Evolutionary conservation across 2,113 vertebrate genomes (phyloP).

Genomic region (Drymodes brunneopygia): DNA sequence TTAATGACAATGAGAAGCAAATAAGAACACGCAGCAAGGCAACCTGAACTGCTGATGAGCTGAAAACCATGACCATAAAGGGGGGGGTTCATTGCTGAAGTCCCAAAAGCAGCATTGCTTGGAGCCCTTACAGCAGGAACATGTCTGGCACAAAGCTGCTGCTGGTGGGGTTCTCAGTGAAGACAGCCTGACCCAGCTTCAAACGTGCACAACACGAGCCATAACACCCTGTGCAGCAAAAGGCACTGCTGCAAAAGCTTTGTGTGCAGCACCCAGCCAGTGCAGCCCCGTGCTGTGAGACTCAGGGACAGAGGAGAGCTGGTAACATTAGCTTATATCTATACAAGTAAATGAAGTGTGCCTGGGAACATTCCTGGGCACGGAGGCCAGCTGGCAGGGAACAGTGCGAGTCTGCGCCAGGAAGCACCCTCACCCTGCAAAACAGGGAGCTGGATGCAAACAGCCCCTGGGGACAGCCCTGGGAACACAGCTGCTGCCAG

Average conservation of each 20-base stretch:
- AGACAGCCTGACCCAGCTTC: neutral
- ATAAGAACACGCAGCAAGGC: neutral
- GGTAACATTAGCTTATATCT: neutral
- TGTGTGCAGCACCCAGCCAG: neutral
- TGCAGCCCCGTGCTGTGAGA: neutral
- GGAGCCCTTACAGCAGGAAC: neutral
- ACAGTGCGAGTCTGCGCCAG: neutral
- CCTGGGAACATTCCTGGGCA: constrained; percentile 54
- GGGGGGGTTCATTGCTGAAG: neutral
- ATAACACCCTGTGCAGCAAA: neutral
- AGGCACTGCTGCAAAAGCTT: neutral
- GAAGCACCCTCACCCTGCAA: constrained; percentile 21
- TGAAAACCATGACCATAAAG: neutral
- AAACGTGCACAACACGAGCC: accelerated
- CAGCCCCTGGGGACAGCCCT: neutral
- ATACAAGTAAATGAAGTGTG: constrained; percentile 18
- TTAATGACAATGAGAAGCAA: neutral
- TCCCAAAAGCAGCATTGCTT: neutral
- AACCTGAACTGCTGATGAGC: neutral
- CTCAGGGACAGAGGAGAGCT: neutral
- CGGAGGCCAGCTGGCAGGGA: constrained; percentile 16
- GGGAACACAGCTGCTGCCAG: neutral
- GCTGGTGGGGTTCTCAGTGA: neutral
- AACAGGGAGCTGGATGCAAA: constrained; percentile 21
- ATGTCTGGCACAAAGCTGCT: neutral